Base-by-base conservation (phyloP, 2,797 vertebrate species). In the Cryptoblepharus egeriae region DNA sequence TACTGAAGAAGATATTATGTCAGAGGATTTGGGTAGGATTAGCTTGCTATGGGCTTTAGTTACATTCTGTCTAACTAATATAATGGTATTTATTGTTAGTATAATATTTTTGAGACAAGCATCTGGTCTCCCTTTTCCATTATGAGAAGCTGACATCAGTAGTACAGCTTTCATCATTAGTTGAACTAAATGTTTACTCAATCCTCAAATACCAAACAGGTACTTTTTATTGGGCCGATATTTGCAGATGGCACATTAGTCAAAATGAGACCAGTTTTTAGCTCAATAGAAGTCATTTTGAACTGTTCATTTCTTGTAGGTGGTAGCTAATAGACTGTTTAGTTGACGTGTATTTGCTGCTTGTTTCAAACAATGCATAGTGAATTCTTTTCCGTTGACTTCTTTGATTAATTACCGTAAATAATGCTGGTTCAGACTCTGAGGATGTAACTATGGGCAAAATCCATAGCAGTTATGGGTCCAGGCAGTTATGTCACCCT, bases 21-120 rank as follows among this genome's bases (percentile, higher is more conserved):
- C 45, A 0, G 0, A 7, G 18, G 3, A 0, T 0, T 78, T 74
- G 4, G 1, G 2, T 52, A 52, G 57, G 5, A 55, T 69, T 77
- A 28, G 57, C 82, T 57, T 81, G 2, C 70, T 9, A 28, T 65
- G 35, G 4, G 3, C 39, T 68, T 75, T 52, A 0, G 5, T 1
- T 8, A 15, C 77, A 1, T 87, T 89, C 32, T 52, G 13, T 65
- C 78, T 32, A 9, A 85, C 39, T 11, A 28, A 76, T 75, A 1
- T 39, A 20, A 64, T 7, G n/a, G 1, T 75, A 11, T 76, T n/a
- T 6, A 60, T 32, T 68, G 9, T 32, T 55, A 35, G 60, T 39
- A 57, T 18, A 64, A 37, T 58, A 61, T 79, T 81, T 58, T 58
- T 37, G 16, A 13, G 24, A 16, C 30, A 81, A 67, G 26, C 37